These are phyloP conservation scores for Magallana angulata DNA, from an alignment of 1,140 invertebrate genomes.

Conservation along the genomic window DNA sequence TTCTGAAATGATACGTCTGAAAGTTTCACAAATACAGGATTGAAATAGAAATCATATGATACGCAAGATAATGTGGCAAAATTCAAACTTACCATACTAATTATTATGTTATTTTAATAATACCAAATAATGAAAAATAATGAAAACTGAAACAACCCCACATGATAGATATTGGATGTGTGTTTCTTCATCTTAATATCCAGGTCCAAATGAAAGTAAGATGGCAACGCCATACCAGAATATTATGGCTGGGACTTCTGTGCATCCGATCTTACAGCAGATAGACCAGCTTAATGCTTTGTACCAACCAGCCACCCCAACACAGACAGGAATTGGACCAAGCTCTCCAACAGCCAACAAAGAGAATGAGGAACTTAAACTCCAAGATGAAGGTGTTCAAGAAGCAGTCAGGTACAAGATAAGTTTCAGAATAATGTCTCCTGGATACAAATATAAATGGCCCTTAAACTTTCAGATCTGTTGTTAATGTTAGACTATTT, in stretches of 20 bases:
- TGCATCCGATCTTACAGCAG: constrained; percentile 67
- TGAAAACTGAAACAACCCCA: too few relatives aligned
- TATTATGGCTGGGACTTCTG: background rate
- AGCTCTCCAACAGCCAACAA: background rate
- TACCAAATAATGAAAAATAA: too few relatives aligned
- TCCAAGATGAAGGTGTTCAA: constrained; percentile 70
- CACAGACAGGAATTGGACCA: background rate
- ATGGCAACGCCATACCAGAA: constrained; percentile 29
- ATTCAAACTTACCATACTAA: too few relatives aligned
- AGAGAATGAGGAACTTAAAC: constrained; percentile 62
- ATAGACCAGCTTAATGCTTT: constrained; percentile 56
- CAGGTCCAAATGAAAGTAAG: background rate
- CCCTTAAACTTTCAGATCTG: background rate
- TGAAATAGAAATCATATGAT: too few relatives aligned
- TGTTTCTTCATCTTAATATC: too few relatives aligned
- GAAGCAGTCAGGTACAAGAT: constrained; percentile 67
- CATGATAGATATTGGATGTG: too few relatives aligned
- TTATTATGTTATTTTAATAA: too few relatives aligned
- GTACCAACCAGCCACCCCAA: constrained; percentile 29
- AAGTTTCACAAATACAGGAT: too few relatives aligned
- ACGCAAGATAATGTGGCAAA: too few relatives aligned
- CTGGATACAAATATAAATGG: too few relatives aligned
- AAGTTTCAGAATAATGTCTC: background rate
- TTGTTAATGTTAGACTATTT: constrained; percentile 3
- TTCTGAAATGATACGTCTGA: too few relatives aligned